Percentiles rank a stretch among this genome's conserved stretches.
phyloP scores from a whole-genome alignment of 2,888 invertebrate species.

The Drosophila falleni region DNA sequence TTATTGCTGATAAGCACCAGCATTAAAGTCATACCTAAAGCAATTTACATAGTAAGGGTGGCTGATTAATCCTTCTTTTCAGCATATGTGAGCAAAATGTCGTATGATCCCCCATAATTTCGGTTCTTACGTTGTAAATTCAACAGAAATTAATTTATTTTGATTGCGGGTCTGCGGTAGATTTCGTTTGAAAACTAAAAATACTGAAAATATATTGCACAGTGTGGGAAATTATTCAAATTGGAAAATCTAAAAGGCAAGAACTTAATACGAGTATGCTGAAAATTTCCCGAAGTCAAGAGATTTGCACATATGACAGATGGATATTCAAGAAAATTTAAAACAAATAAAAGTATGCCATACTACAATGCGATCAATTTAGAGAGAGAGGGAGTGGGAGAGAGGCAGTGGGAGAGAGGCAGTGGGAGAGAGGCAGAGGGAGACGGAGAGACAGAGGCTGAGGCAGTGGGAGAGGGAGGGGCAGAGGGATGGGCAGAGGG shows the following conservation, averaged over 20 bases:
- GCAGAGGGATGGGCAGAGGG: no score
- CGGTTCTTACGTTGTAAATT: constrained; percentile 1
- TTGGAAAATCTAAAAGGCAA: constrained; percentile 54
- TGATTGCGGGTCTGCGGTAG: not conserved
- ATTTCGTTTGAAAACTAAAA: not conserved
- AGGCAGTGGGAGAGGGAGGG: no score
- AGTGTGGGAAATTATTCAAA: constrained; percentile 76
- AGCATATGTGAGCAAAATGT: constrained; percentile 15
- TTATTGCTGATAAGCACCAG: constrained; percentile 44
- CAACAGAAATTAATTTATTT: constrained; percentile 7
- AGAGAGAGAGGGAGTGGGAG: no score
- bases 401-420: no score
- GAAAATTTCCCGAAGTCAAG: not conserved
- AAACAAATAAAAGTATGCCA: not conserved
- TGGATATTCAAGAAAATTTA: not conserved
- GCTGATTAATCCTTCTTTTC: constrained; percentile 59
- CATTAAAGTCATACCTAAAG: constrained; percentile 21
- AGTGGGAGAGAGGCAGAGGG: no score
- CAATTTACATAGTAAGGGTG: constrained; percentile 1
- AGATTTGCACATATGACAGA: not conserved
- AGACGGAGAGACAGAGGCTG: no score
- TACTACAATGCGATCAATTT: no score
- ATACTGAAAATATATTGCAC: not conserved
- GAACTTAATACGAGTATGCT: not conserved
- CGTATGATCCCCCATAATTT: constrained; percentile 1